These are phyloP conservation scores for Neoscelio sp. DNA, from an alignment of 2,888 invertebrate species.

Conservation along the genomic window DNA sequence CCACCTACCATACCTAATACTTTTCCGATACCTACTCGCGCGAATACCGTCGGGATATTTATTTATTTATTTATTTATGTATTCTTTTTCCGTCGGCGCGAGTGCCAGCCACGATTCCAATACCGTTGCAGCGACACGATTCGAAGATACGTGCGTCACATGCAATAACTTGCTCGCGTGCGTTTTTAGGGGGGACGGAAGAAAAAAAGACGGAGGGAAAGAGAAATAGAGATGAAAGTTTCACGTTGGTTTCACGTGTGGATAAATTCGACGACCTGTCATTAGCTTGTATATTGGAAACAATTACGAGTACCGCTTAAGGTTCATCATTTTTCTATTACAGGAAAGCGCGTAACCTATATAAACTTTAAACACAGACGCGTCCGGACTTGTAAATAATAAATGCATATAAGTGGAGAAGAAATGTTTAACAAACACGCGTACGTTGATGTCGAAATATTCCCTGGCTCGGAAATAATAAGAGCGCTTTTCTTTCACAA, in stretches of 20 bases:
- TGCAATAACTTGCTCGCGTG: slow-evolving; percentile 35
- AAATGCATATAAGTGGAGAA: slow-evolving; percentile 3
- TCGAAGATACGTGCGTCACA: slow-evolving; percentile 49
- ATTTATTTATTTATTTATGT: slow-evolving; percentile 57
- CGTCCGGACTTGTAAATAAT: slow-evolving; percentile 1
- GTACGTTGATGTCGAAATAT: slow-evolving; percentile 35
- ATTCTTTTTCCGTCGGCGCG: slow-evolving; percentile 51
- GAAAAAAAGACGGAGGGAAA: not conserved
- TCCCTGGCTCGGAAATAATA: slow-evolving; percentile 56
- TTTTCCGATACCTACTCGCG: slow-evolving; percentile 65
- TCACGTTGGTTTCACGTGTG: not conserved
- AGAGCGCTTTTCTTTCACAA: slow-evolving; percentile 57
- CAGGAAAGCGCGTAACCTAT: no score
- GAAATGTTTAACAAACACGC: slow-evolving; percentile 34
- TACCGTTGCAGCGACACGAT: slow-evolving; percentile 32
- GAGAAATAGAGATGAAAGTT: not conserved
- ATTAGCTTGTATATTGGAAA: not conserved
- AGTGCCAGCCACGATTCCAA: slow-evolving; percentile 35
- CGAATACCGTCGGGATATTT: slow-evolving; percentile 54
- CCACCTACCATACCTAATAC: slow-evolving; percentile 66
- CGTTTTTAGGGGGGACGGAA: no score
- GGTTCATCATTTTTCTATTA: no score
- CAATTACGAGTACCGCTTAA: slow-evolving; percentile 1
- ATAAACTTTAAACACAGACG: not conserved
- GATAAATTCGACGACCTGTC: no score